Evolutionary conservation across 2,113 vertebrate species (phyloP).

Genomic region (Sula dactylatra): DNA sequence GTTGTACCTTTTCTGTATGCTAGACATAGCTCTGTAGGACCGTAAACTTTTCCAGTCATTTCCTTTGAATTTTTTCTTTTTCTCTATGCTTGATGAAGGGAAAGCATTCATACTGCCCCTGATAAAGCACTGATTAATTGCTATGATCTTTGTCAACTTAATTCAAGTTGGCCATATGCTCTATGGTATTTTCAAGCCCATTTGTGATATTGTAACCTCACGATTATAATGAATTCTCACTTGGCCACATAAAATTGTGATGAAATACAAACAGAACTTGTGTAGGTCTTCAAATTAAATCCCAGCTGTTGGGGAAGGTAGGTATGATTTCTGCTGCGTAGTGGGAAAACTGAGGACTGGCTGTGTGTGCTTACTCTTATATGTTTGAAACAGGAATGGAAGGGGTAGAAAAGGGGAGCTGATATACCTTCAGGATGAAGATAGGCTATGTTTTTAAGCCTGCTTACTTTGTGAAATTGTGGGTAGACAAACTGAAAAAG

Average conservation of each 20-base stretch:
- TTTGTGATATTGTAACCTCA: not conserved
- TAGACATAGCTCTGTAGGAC: not conserved
- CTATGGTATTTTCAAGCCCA: not conserved
- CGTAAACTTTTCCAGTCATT: not conserved
- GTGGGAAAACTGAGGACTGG: not conserved
- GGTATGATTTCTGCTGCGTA: not conserved
- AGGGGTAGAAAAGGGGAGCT: not conserved
- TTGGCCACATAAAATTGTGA: not conserved
- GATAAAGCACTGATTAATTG: not conserved
- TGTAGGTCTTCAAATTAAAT: not conserved
- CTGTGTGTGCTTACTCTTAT: not conserved
- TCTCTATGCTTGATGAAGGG: not conserved
- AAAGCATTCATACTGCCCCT: not conserved
- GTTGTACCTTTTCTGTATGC: not conserved
- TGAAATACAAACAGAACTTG: not conserved
- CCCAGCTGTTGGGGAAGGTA: fast-evolving
- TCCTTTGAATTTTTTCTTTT: not conserved
- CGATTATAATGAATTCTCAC: not conserved
- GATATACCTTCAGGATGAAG: not conserved
- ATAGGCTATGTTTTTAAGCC: not conserved
- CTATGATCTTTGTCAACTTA: not conserved
- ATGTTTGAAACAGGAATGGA: not conserved
- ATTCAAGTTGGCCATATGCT: not conserved
- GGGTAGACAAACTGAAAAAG: not conserved
- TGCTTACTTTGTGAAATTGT: not conserved